Conservation (phyloP, 2,113 vertebrate species). For the Raja brachyura region DNA sequence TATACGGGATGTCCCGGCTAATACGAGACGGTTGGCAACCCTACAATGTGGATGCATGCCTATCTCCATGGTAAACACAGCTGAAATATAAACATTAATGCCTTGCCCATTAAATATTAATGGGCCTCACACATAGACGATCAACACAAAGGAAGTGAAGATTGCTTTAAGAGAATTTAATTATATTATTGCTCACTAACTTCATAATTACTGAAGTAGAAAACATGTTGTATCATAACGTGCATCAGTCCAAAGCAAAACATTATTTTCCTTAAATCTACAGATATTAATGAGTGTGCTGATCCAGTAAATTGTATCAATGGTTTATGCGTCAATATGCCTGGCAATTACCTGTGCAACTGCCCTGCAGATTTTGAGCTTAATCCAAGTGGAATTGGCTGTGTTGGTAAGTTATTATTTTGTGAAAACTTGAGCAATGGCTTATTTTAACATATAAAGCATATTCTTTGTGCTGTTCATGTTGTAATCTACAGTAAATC, state of each 20-base stretch:
- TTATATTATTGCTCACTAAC: background rate
- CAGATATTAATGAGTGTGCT: slow-evolving; percentile 73
- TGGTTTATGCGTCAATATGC: slow-evolving; percentile 70
- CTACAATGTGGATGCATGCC: no score
- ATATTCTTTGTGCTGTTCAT: background rate
- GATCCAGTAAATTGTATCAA: slow-evolving; percentile 78
- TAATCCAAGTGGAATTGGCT: slow-evolving; percentile 74
- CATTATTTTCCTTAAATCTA: background rate
- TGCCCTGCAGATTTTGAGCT: slow-evolving; percentile 73
- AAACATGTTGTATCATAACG: background rate
- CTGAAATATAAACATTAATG: no score
- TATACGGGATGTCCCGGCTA: no score
- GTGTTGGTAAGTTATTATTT: slow-evolving; percentile 64
- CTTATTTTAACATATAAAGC: background rate
- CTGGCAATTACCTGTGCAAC: slow-evolving; percentile 73
- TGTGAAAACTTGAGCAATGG: background rate
- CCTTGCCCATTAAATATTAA: no score
- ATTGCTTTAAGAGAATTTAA: background rate
- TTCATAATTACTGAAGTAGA: background rate
- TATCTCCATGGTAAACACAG: no score
- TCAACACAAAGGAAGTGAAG: background rate
- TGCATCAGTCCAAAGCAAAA: background rate
- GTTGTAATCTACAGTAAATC: background rate
- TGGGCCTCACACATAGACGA: no score
- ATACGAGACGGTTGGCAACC: no score